phyloP scores from a whole-genome alignment of 2,888 invertebrate species.

The Drosophila buzzatii region DNA sequence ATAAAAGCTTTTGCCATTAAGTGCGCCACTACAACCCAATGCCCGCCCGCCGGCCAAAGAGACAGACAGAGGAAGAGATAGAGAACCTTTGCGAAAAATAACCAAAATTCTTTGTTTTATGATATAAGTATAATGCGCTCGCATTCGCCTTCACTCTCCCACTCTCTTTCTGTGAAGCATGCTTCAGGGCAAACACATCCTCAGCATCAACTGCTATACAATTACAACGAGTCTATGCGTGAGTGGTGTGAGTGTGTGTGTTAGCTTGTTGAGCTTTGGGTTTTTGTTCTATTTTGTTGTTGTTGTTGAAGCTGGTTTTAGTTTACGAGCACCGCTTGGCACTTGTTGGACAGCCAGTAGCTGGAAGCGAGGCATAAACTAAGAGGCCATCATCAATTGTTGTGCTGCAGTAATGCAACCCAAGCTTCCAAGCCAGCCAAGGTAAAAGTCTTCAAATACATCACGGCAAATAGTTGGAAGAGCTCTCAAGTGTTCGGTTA shows the following conservation, averaged over 20 bases:
- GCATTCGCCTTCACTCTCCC: not conserved
- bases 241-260: not conserved
- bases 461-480: not conserved
- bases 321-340: constrained; percentile 29
- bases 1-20: constrained; percentile 73
- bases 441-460: not conserved
- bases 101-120: constrained; percentile 55
- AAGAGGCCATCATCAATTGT: constrained; percentile 15
- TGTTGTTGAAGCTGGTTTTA: constrained; percentile 9
- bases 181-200: constrained; percentile 20
- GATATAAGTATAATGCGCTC: constrained; percentile 42
- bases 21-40: constrained; percentile 35
- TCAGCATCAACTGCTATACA: constrained; percentile 1
- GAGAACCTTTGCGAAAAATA: constrained; percentile 43
- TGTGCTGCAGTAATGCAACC: constrained; percentile 1
- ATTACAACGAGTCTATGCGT: not conserved
- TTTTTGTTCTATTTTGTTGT: constrained; percentile 2
- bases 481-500: not conserved
- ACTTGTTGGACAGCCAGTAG: constrained; percentile 29
- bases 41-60: constrained; percentile 27
- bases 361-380: constrained; percentile 1
- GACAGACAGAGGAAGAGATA: not conserved
- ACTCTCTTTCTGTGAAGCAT: not conserved
- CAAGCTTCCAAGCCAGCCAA: constrained; percentile 2
- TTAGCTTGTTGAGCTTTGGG: constrained; percentile 25